Conservation (phyloP, 1,140 invertebrate species). For the Philaenus spumarius region DNA sequence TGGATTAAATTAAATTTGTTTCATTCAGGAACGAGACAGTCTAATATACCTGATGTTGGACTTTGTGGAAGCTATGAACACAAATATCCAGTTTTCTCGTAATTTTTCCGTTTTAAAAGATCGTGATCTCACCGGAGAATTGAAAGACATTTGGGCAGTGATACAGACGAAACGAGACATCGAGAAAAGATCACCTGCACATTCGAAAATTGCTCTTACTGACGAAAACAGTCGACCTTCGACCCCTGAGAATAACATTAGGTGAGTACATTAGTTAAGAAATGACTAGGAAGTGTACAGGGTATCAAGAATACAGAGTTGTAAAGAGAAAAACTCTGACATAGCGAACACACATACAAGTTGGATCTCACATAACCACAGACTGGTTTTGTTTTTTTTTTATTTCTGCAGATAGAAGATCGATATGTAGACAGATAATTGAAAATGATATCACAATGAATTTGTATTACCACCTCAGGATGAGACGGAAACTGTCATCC, state of each 20-base stretch:
- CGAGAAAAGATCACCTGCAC: conserved; percentile 33
- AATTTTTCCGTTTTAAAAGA: conserved; percentile 57
- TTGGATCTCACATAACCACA: no score
- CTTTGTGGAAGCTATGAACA: conserved; percentile 63
- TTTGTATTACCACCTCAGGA: no score
- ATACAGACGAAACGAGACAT: conserved; percentile 55
- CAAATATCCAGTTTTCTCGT: conserved; percentile 40
- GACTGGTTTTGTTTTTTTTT: no score
- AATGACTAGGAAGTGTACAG: no score
- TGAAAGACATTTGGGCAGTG: conserved; percentile 64
- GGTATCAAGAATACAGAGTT: no score
- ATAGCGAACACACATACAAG: no score
- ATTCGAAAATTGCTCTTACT: neutral
- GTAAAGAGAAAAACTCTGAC: no score
- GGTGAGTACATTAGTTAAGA: neutral
- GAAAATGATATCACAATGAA: no score
- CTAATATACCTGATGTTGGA: conserved; percentile 59
- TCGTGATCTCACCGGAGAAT: conserved; percentile 58
- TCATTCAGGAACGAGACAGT: conserved; percentile 52
- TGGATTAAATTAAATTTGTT: no score
- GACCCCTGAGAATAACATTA: neutral
- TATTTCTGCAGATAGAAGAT: no score
- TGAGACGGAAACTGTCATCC: no score
- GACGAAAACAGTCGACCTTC: conserved; percentile 17
- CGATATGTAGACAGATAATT: no score